Conservation (phyloP, 2,113 vertebrate species). For the Strigops habroptila region DNA sequence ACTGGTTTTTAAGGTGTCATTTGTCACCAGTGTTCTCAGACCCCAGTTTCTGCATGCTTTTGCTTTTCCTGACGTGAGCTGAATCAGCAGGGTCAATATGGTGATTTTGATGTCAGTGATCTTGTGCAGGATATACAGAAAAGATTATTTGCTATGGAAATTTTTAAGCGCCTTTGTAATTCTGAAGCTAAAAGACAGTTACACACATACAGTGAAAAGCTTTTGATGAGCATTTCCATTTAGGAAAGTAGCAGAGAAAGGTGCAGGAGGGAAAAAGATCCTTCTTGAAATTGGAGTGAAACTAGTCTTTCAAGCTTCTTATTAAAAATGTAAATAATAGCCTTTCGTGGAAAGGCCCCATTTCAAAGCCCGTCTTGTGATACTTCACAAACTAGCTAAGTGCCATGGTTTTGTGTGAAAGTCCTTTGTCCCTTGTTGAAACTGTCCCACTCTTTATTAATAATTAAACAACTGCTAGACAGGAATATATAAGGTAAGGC, state of each 20-base stretch:
- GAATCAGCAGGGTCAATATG: neutral
- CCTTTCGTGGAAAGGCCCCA: neutral
- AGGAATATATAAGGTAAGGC: neutral
- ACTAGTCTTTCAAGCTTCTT: neutral
- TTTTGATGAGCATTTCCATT: neutral
- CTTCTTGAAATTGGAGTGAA: neutral
- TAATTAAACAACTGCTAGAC: neutral
- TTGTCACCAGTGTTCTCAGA: neutral
- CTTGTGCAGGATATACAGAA: neutral
- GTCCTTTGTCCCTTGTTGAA: neutral
- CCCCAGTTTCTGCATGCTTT: neutral
- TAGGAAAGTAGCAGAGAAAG: neutral
- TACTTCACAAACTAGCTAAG: neutral
- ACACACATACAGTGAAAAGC: neutral
- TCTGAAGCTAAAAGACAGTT: neutral
- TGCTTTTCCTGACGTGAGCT: neutral
- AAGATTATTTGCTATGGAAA: neutral
- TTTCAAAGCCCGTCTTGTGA: neutral
- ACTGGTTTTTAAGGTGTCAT: neutral
- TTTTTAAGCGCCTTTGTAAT: neutral
- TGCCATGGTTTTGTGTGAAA: neutral
- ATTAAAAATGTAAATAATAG: neutral
- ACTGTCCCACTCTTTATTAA: neutral
- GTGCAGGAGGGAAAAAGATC: neutral
- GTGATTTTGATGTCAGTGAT: neutral